Evolutionary conservation across 2,113 vertebrate species (phyloP), one percentile per base, ranked within the genome.

Genomic region (Raja brachyura): DNA sequence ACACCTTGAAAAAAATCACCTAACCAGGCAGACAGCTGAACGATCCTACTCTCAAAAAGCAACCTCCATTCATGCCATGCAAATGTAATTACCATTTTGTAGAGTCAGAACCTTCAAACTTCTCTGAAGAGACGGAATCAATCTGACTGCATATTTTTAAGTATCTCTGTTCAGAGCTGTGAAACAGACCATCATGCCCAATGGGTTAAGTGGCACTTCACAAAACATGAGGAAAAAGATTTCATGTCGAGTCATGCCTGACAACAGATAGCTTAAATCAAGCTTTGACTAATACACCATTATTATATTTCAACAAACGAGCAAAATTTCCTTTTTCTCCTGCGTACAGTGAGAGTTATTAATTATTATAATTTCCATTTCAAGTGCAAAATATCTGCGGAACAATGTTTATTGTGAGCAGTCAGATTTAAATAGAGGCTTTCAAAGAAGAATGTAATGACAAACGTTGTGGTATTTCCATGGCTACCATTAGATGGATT

Each of bases 281-380:
- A 22, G 88, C 16, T 39, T 63, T 90, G 31, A 70, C 88, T 70
- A 70, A 39, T 54, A 54, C 13, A 92, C 18, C 2, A 48, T 28
- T 92, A 39, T 74, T 73, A 48, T 25, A 28, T 92, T 73, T 73
- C 25, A 22, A 92, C 3, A 18, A 54, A 48, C 73, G 88, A 73
- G 28, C 28, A 25, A 74, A 92, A 92, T 74, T 92, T 39, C 66
- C 10, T 2, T 92, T 88, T 66, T 88, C 85, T 88, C 90, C 68
- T 73, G 68, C 2, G 20, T 9, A 73, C 20, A 14, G 90, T 70
- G 73, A 92, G 39, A 92, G 33, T 48, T 22, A 92, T 92, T 92
- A 92, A 92, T 92, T 92, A 73, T 48, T 54, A 92, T 39, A 39
- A 92, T 92, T 92, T 92, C 10, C 68, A 28, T 66, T 74, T 92